Conservation (phyloP, 1,140 invertebrate species). For the Globodera ellingtonae region DNA sequence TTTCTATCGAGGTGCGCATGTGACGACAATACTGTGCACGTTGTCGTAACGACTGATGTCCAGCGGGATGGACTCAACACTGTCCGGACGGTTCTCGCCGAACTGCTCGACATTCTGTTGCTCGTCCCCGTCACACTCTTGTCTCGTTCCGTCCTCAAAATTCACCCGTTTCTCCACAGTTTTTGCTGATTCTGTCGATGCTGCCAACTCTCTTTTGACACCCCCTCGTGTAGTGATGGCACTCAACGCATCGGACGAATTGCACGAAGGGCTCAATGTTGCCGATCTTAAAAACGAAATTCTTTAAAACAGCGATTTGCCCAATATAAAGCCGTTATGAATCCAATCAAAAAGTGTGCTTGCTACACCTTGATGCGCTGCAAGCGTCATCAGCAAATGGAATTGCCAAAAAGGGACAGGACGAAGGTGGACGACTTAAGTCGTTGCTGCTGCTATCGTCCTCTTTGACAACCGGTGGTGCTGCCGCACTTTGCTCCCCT, state of each 20-base stretch:
- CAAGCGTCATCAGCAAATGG: conserved; percentile 4
- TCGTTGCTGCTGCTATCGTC: neutral
- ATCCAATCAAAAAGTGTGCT: neutral
- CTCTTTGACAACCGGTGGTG: neutral
- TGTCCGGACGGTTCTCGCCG: neutral
- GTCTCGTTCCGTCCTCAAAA: neutral
- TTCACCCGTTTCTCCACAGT: neutral
- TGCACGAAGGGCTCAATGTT: too few species aligned
- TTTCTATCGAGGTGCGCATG: neutral
- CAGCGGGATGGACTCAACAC: conserved; percentile 28
- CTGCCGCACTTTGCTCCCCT: neutral
- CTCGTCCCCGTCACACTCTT: neutral
- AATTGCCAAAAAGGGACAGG: neutral
- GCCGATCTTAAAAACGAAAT: neutral
- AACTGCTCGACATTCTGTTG: neutral
- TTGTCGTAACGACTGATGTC: conserved; percentile 36
- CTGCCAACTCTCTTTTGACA: neutral
- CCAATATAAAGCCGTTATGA: neutral
- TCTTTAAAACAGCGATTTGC: neutral
- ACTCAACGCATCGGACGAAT: too few species aligned
- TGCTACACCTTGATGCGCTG: neutral
- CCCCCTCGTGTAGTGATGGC: neutral
- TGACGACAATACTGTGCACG: neutral
- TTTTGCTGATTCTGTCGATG: neutral
- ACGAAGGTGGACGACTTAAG: neutral